Evolutionary conservation across 2,888 invertebrate species (phyloP).

Genomic region (Pterostichus madidus): DNA sequence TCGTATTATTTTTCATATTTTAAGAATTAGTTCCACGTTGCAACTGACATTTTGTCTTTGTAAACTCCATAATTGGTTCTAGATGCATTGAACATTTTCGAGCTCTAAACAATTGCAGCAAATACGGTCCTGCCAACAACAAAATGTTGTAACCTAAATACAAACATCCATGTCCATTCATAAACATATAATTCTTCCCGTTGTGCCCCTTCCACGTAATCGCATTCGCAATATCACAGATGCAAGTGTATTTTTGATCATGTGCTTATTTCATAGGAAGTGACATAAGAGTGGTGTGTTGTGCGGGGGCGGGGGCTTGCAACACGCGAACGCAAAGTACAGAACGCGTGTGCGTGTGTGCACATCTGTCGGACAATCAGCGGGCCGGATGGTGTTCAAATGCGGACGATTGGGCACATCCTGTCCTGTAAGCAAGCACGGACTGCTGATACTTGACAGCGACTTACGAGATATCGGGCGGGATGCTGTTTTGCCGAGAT

Average conservation of each 20-base stretch:
- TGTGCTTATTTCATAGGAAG: constrained; percentile 50
- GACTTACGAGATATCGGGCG: neutral
- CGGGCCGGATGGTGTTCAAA: constrained; percentile 74
- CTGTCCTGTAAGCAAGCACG: constrained; percentile 69
- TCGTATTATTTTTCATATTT: too few species aligned
- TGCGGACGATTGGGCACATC: constrained; percentile 74
- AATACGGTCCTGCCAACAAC: too few species aligned
- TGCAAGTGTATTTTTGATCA: constrained; percentile 7
- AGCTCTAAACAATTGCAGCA: too few species aligned
- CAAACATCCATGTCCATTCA: too few species aligned
- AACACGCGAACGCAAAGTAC: neutral
- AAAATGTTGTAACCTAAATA: too few species aligned
- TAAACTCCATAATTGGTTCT: too few species aligned
- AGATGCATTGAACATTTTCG: too few species aligned
- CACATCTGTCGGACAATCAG: constrained; percentile 73
- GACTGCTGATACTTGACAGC: neutral
- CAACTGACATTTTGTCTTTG: too few species aligned
- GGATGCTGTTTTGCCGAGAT: neutral
- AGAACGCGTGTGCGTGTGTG: constrained; percentile 45
- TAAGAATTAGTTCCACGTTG: too few species aligned
- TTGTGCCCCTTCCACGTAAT: too few species aligned
- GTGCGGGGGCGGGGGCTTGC: neutral
- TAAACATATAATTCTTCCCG: too few species aligned
- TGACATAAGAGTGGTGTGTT: constrained; percentile 48
- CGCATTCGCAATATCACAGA: too few species aligned